phyloP scores from a whole-genome alignment of 2,113 vertebrate genomes.

The Leptobrachium leishanense region DNA sequence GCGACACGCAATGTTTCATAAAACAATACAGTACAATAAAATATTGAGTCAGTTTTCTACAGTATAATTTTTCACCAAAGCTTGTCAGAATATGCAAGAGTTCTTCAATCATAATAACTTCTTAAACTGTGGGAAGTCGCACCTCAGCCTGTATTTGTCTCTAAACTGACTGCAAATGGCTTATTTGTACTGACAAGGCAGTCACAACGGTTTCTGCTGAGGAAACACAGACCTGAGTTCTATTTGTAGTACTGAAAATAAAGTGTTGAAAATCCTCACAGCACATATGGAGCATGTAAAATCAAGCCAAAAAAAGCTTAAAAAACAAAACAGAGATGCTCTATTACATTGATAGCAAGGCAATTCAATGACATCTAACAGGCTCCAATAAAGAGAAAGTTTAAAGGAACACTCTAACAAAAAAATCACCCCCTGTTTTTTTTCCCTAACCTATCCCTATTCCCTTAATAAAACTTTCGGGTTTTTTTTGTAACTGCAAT shows the following conservation, averaged over 20 bases:
- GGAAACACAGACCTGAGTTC: conserved; percentile 1
- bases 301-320: neutral
- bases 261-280: neutral
- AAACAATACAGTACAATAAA: neutral
- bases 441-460: no score
- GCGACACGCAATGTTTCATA: neutral
- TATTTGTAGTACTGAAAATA: conserved; percentile 1
- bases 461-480: no score
- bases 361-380: neutral
- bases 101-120: conserved; percentile 31
- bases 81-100: conserved; percentile 21
- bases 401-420: no score
- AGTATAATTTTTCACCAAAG: conserved; percentile 12
- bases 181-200: conserved; percentile 33
- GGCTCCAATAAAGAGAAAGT: no score
- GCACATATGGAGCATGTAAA: conserved; percentile 25
- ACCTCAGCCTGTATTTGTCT: conserved; percentile 22
- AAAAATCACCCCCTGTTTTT: no score
- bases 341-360: neutral
- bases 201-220: conserved; percentile 25
- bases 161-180: neutral
- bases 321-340: neutral
- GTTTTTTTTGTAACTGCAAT: no score
- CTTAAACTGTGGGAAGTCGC: conserved; percentile 16
- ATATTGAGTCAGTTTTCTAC: conserved; percentile 1